A percentile compares a stretch with the other conserved stretches of the same genome.
These are phyloP conservation scores for Megastigmus dorsalis DNA, from an alignment of 2,888 invertebrate species.

Conservation along the genomic window DNA sequence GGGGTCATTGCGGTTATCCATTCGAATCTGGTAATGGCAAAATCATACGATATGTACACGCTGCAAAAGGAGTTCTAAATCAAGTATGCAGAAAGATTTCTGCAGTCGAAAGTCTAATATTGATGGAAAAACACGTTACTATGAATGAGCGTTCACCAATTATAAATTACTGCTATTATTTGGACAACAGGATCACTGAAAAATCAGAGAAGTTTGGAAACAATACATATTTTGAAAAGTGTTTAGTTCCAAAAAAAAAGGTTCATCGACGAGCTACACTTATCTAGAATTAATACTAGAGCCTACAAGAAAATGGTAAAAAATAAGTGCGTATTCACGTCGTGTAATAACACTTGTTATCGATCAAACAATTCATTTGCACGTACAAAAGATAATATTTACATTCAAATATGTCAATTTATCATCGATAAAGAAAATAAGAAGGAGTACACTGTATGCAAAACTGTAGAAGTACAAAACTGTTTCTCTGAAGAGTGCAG, in stretches of 20 bases:
- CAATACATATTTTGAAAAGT: too few relatives aligned
- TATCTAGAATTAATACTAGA: too few relatives aligned
- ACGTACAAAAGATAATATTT: background rate
- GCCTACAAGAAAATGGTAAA: too few relatives aligned
- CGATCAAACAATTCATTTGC: slow-evolving; percentile 1
- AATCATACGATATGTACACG: slow-evolving; percentile 5
- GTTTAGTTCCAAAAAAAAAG: too few relatives aligned
- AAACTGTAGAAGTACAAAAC: too few relatives aligned
- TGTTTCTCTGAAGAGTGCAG: too few relatives aligned
- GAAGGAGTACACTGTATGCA: too few relatives aligned
- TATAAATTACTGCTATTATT: background rate
- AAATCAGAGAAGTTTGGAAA: background rate
- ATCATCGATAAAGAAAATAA: too few relatives aligned
- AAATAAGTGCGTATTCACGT: background rate
- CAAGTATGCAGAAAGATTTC: background rate
- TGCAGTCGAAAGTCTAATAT: background rate
- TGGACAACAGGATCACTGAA: background rate
- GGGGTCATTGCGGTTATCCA: slow-evolving; percentile 47
- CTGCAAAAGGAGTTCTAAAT: slow-evolving; percentile 1
- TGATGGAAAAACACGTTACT: background rate
- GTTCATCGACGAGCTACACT: too few relatives aligned
- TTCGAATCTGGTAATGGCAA: slow-evolving; percentile 50
- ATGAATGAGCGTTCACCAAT: background rate
- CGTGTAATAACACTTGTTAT: background rate
- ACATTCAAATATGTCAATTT: slow-evolving; percentile 5